Evolutionary conservation across 37 sponge, comb jelly and placozoan species (phyloP).

Genomic region (Haliclona indistincta): DNA sequence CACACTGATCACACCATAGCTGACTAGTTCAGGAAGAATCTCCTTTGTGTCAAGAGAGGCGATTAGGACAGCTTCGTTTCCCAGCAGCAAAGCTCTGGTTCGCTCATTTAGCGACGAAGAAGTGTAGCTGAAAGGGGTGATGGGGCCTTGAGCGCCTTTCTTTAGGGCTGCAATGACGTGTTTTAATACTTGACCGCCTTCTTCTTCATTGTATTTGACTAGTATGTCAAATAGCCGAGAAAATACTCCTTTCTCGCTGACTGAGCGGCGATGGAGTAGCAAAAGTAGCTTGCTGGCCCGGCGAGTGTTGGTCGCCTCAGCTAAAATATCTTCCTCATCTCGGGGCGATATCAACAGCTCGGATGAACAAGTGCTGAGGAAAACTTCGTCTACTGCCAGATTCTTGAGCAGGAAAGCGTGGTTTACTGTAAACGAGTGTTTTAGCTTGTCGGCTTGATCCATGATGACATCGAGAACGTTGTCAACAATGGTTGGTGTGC

Average conservation of each 20-base stretch:
- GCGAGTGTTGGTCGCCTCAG: neutral
- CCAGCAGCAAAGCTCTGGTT: slow-evolving; percentile 6
- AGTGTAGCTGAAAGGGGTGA: neutral
- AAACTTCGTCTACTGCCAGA: slow-evolving; percentile 4
- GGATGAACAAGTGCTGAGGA: slow-evolving; percentile 13
- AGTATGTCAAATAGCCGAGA: slow-evolving; percentile 18
- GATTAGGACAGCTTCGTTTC: slow-evolving; percentile 12
- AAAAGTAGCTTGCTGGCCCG: slow-evolving; percentile 38
- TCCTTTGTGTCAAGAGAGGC: slow-evolving; percentile 13
- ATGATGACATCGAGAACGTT: no score
- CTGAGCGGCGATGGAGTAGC: slow-evolving; percentile 31
- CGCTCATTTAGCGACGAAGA: slow-evolving; percentile 7
- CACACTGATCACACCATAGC: slow-evolving; percentile 20
- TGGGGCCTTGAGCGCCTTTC: neutral
- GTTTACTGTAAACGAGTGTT: slow-evolving; percentile 32
- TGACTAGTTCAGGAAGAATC: slow-evolving; percentile 52
- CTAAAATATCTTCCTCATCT: slow-evolving; percentile 25
- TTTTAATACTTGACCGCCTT: slow-evolving; percentile 21
- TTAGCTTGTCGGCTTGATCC: neutral
- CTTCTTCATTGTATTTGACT: neutral
- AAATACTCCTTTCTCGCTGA: neutral
- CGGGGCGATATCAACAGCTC: slow-evolving; percentile 7
- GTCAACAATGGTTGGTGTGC: no score
- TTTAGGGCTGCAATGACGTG: neutral
- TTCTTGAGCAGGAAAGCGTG: slow-evolving; percentile 9